Conservation (phyloP, 2,797 vertebrate genomes). For the Ctenopoma kingsleyae region DNA sequence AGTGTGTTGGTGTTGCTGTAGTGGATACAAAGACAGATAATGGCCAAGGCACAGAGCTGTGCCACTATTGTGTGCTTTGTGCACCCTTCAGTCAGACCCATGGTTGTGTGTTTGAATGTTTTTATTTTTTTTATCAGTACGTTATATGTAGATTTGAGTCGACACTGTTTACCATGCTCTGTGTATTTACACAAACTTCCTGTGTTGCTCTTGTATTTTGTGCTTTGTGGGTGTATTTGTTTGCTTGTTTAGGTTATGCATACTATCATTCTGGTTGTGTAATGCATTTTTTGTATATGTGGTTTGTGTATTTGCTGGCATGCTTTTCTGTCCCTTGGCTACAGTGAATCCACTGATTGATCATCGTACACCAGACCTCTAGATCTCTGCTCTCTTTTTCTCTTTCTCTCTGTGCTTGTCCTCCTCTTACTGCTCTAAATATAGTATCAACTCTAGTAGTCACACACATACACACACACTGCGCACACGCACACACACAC, state of each 20-base stretch:
- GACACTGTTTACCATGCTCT: slow-evolving; percentile 38
- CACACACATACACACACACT: slow-evolving; percentile 32
- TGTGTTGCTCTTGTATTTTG: slow-evolving; percentile 40
- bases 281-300: slow-evolving; percentile 38
- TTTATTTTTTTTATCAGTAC: slow-evolving; percentile 26
- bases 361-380: slow-evolving; percentile 81
- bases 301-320: slow-evolving; percentile 41
- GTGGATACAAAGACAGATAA: slow-evolving; percentile 47
- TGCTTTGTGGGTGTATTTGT: slow-evolving; percentile 38
- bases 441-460: slow-evolving; percentile 69
- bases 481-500: slow-evolving; percentile 4
- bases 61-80: slow-evolving; percentile 46
- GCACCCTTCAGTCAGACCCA: slow-evolving; percentile 42
- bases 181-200: slow-evolving; percentile 34
- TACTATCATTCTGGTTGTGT: slow-evolving; percentile 31
- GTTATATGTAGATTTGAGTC: slow-evolving; percentile 25
- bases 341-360: slow-evolving; percentile 78
- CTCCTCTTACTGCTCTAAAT: slow-evolving; percentile 78
- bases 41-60: slow-evolving; percentile 44
- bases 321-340: slow-evolving; percentile 71
- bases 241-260: slow-evolving; percentile 27
- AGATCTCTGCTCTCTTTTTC: slow-evolving; percentile 72
- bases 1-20: slow-evolving; percentile 35
- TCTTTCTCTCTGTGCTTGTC: slow-evolving; percentile 60
- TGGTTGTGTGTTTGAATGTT: slow-evolving; percentile 18